Percentiles rank a stretch among this genome's conserved stretches.
Evolutionary conservation across 2,113 vertebrate species (phyloP).

Genomic region (Paradoxurus hermaphroditus): DNA sequence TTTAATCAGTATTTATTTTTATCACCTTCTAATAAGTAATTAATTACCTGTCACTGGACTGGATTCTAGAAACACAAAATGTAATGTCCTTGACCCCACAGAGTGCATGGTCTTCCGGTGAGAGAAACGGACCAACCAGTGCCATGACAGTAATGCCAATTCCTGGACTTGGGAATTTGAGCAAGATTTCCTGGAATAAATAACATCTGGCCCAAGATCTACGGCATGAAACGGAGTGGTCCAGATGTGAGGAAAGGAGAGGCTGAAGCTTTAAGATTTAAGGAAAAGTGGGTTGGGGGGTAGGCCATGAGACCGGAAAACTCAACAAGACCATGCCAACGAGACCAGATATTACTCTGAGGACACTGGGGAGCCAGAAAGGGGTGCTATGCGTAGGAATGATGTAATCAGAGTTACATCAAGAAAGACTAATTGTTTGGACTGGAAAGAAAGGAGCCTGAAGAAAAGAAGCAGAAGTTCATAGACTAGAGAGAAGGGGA

Average conservation of each 20-base stretch:
- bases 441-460: neutral
- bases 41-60: neutral
- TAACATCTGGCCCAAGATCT: neutral
- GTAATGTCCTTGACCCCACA: neutral
- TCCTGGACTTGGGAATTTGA: neutral
- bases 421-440: neutral
- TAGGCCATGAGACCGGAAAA: neutral
- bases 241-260: neutral
- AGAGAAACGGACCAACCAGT: neutral
- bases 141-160: neutral
- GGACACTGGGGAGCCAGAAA: neutral
- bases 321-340: neutral
- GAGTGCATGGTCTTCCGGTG: neutral
- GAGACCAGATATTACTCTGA: neutral
- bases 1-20: neutral
- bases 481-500: neutral
- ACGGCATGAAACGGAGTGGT: neutral
- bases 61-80: neutral
- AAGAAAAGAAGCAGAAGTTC: neutral
- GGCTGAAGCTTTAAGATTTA: neutral
- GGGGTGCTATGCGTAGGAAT: accelerated
- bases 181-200: neutral
- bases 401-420: neutral
- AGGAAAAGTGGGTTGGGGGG: neutral
- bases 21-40: neutral